Percentiles rank a stretch among this genome's conserved stretches.
Evolutionary conservation across 2,888 invertebrate species (phyloP).

Genomic region (Cerceris rybyensis): DNA sequence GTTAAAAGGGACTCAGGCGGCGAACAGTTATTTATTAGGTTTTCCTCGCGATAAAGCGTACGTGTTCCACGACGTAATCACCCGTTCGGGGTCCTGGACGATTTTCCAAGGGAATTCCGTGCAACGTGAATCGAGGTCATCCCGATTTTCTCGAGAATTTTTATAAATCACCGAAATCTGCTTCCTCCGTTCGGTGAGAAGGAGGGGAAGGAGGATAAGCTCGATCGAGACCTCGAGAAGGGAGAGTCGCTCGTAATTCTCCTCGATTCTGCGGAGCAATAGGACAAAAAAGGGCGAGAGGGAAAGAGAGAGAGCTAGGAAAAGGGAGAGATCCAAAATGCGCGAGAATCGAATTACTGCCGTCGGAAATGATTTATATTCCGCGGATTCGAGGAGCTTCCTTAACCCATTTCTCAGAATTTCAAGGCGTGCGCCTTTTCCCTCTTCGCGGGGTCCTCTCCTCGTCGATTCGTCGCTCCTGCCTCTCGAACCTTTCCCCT

Average conservation of each 20-base stretch:
- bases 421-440: slow-evolving; percentile 52
- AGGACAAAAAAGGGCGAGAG: slow-evolving; percentile 42
- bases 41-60: background rate
- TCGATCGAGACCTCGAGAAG: slow-evolving; percentile 4
- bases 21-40: background rate
- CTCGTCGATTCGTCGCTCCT: slow-evolving; percentile 4
- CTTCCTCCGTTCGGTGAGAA: background rate
- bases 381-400: slow-evolving; percentile 71
- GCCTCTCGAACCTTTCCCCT: slow-evolving; percentile 16
- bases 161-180: slow-evolving; percentile 47
- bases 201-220: slow-evolving; percentile 8
- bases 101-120: background rate
- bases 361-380: slow-evolving; percentile 72
- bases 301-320: slow-evolving; percentile 7
- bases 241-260: slow-evolving; percentile 39
- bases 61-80: slow-evolving; percentile 10
- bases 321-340: slow-evolving; percentile 45
- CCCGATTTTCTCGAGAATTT: slow-evolving; percentile 33
- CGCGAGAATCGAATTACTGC: slow-evolving; percentile 69
- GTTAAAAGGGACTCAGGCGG: background rate
- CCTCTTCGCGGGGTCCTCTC: slow-evolving; percentile 13
- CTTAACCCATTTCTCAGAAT: slow-evolving; percentile 72
- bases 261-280: slow-evolving; percentile 30
- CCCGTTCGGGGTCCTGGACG: background rate
- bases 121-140: slow-evolving; percentile 11